A percentile compares a stretch with the other conserved stretches of the same genome.
phyloP scores from a whole-genome alignment of 2,797 vertebrate species.

The Pipistrellus nathusii region DNA sequence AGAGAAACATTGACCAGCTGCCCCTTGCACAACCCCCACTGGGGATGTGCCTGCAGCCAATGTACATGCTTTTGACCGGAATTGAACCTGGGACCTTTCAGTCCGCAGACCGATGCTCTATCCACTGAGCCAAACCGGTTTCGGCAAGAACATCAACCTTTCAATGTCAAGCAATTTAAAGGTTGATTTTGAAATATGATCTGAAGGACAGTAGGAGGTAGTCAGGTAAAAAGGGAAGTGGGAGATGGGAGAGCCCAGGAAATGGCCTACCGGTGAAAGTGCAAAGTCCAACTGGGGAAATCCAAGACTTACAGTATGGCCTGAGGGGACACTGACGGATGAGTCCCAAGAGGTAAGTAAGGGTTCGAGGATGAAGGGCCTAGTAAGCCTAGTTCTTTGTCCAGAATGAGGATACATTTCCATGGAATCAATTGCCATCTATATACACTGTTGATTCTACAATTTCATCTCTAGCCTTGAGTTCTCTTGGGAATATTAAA shows the following conservation, averaged over 20 bases:
- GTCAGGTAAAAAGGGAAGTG: not conserved
- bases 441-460: constrained; percentile 6
- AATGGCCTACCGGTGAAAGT: not conserved
- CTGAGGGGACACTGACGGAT: not conserved
- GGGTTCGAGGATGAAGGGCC: not conserved
- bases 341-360: not conserved
- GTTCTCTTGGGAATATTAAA: constrained; percentile 2
- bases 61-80: too few relatives aligned
- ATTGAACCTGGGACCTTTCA: too few relatives aligned
- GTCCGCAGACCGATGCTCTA: too few relatives aligned
- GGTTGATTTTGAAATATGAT: not conserved
- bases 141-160: not conserved
- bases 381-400: not conserved
- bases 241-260: not conserved
- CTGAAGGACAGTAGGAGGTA: not conserved
- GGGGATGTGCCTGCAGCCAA: too few relatives aligned
- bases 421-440: not conserved
- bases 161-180: constrained; percentile 11
- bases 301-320: not conserved
- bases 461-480: constrained; percentile 25
- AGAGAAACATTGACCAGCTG: too few relatives aligned
- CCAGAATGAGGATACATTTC: not conserved
- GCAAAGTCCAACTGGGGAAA: not conserved
- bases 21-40: too few relatives aligned
- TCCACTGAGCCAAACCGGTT: too few relatives aligned